Evolutionary conservation across 2,113 vertebrate species (phyloP), one percentile per base, ranked within the genome.

Genomic region (Bufo bufo): DNA sequence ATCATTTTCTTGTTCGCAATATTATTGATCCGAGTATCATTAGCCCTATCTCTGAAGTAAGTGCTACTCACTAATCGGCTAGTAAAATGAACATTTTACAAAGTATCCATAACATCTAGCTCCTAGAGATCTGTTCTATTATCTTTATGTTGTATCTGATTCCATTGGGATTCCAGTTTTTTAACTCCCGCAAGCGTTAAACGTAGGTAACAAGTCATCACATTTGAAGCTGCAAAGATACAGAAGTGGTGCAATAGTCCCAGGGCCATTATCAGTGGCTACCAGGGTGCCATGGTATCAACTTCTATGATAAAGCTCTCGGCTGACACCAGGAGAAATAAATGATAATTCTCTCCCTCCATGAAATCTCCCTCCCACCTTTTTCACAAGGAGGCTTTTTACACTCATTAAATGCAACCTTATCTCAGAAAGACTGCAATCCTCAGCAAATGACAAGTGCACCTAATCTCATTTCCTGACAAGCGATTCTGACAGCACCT

Each of bases 381-480:
- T 92, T 92, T 93, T 92, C 91, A 92, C 92, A 94, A 96, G 94
- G 91, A 95, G 93, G 92, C 94, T 95, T 96, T 96, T 95, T 94
- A 94, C 94, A 93, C 95, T 97, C 96, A 97, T 97, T 97, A 96
- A 96, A 97, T 96, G 93, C 93, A 95, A 97, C 96, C 97, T 97
- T 97, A 97, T 97, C 97, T 97, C 93, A 91, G 92, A 92, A 94
- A 96, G 95, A 95, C 96, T 94, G 96, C 95, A 94, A 94, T 95
- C 94, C 95, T 95, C 95, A 94, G 95, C 96, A 96, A 96, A 93
- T 96, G 96, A 98, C 96, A 96, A 97, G 95, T 94, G 94, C 89
- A 92, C 96, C 95, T 97, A 97, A 98, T 98, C 97, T 97, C 96
- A 94, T 95, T 96, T 95, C 95, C 95, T 94, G 94, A 97, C 97